Conservation (phyloP, 2,888 invertebrate species). For the Lumbricus terrestris region DNA sequence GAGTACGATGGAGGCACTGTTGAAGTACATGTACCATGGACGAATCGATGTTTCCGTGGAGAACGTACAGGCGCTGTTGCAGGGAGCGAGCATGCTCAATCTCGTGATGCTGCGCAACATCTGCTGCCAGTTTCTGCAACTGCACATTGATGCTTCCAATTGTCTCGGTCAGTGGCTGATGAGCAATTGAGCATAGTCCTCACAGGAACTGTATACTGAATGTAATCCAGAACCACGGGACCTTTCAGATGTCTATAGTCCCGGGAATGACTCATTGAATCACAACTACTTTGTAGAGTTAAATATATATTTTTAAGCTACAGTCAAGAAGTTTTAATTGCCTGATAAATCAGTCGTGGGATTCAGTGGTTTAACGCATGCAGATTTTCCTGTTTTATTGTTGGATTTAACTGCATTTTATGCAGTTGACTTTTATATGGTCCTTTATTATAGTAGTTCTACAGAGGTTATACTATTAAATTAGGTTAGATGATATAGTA, state of each 20-base stretch:
- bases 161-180: conserved; percentile 48
- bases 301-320: no score
- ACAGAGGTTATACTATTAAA: background rate
- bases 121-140: conserved; percentile 53
- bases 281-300: no score
- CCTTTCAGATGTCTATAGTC: no score
- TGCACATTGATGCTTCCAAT: conserved; percentile 52
- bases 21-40: conserved; percentile 54
- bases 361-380: background rate
- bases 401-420: background rate
- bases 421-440: background rate
- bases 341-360: no score
- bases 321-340: no score
- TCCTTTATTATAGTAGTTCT: no score
- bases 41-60: conserved; percentile 51
- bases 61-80: conserved; percentile 54
- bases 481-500: background rate
- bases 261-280: no score
- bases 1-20: conserved; percentile 49
- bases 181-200: background rate
- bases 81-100: conserved; percentile 53
- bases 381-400: background rate
- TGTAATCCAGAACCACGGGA: no score
- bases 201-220: background rate
- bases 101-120: conserved; percentile 47